These are phyloP conservation scores for Pangasius krempfi DNA, from an alignment of 2,797 vertebrate species.

Conservation along the genomic window DNA sequence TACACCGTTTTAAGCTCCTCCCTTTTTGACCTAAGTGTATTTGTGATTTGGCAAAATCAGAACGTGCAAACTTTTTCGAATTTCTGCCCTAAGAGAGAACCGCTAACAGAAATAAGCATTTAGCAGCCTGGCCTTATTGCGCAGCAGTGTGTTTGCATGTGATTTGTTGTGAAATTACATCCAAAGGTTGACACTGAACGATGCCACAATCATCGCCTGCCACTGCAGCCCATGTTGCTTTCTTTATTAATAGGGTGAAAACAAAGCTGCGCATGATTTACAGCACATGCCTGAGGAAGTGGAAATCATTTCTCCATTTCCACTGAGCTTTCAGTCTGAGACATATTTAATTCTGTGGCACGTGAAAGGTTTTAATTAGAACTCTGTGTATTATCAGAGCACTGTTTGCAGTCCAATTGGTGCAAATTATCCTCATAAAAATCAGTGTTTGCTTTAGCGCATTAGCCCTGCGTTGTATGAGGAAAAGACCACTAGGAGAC, in stretches of 20 bases:
- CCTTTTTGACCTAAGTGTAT: not conserved
- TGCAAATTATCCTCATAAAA: slow-evolving; percentile 59
- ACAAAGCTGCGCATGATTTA: slow-evolving; percentile 42
- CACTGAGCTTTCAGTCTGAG: slow-evolving; percentile 1
- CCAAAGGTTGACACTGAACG: slow-evolving; percentile 21
- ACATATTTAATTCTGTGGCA: slow-evolving; percentile 28
- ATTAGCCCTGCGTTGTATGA: slow-evolving; percentile 67
- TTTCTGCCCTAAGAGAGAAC: not conserved
- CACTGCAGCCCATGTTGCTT: not conserved
- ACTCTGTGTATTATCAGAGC: slow-evolving; percentile 34
- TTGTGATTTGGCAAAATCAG: not conserved
- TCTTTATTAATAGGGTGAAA: slow-evolving; percentile 42
- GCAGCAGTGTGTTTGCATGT: not conserved
- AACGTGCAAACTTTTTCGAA: not conserved
- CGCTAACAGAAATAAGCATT: not conserved
- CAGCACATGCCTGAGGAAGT: not conserved
- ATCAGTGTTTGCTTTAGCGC: slow-evolving; percentile 56
- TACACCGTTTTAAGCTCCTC: not conserved
- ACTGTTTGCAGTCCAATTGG: slow-evolving; percentile 57
- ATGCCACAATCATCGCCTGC: slow-evolving; percentile 22
- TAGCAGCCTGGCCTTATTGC: not conserved
- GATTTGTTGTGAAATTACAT: slow-evolving; percentile 38
- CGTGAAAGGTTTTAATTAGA: slow-evolving; percentile 56
- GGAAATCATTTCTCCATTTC: slow-evolving; percentile 43
- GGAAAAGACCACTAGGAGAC: slow-evolving; percentile 55